Evolutionary conservation across 35 echinoderm and acorn worm genomes (phyloP).

Genomic region (Apostichopus parvimensis): DNA sequence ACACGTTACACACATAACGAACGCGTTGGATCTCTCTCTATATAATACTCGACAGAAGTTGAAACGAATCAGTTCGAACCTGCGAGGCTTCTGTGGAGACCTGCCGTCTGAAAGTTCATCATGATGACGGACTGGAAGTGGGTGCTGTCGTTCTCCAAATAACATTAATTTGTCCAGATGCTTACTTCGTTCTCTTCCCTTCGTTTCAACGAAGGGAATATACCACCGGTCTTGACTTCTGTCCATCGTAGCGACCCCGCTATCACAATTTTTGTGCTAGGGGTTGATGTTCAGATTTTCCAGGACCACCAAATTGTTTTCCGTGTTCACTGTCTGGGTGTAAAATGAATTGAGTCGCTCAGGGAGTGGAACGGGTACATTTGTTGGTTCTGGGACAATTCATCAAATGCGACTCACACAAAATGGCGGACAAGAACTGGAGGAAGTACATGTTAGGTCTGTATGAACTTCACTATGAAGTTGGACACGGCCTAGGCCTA

Average conservation of each 20-base stretch:
- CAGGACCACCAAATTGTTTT: conserved; percentile 23
- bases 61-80: conserved; percentile 19
- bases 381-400: conserved; percentile 22
- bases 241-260: conserved; percentile 44
- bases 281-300: conserved; percentile 38
- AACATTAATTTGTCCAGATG: conserved; percentile 9
- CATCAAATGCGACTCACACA: background rate
- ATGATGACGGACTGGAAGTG: conserved; percentile 52
- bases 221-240: conserved; percentile 47
- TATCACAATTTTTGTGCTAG: conserved; percentile 12
- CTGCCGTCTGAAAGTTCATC: background rate
- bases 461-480: too few relatives aligned
- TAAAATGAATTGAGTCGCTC: background rate
- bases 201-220: conserved; percentile 32
- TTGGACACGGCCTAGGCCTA: too few relatives aligned
- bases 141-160: conserved; percentile 43
- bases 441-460: too few relatives aligned
- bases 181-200: conserved; percentile 50
- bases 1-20: too few relatives aligned
- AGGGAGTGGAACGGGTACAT: conserved; percentile 1
- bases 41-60: too few relatives aligned
- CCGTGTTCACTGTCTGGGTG: background rate
- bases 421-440: too few relatives aligned
- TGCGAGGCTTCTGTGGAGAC: background rate
- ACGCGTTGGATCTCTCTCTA: too few relatives aligned